phyloP scores from a whole-genome alignment of 2,888 invertebrate genomes.

The Lamellibrachia satsuma region DNA sequence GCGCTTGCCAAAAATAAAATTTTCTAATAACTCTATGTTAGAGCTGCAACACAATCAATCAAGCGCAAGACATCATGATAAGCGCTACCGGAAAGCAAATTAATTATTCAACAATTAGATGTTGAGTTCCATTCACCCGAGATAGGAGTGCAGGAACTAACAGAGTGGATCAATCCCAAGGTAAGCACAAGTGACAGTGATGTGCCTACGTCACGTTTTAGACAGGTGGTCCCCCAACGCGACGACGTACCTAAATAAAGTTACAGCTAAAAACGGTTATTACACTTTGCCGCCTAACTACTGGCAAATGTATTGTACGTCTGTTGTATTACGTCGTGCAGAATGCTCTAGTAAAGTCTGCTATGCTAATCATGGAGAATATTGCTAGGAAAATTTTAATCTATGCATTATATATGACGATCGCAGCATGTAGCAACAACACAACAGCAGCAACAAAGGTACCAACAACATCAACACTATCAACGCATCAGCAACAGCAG shows the following conservation, averaged over 20 bases:
- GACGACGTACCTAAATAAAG: not conserved
- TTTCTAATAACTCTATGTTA: too few relatives aligned
- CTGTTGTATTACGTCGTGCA: too few relatives aligned
- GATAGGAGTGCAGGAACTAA: not conserved
- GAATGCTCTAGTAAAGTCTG: too few relatives aligned
- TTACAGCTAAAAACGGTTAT: not conserved
- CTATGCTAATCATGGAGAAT: too few relatives aligned
- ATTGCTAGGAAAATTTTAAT: too few relatives aligned
- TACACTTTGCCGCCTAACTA: too few relatives aligned
- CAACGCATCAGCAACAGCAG: not conserved
- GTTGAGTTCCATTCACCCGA: not conserved
- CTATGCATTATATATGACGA: not conserved
- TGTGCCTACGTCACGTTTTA: not conserved
- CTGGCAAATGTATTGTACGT: too few relatives aligned
- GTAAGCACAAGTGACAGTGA: not conserved
- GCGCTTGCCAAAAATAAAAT: too few relatives aligned
- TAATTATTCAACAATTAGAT: not conserved
- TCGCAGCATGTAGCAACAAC: not conserved
- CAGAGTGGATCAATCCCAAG: not conserved
- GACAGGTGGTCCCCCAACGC: not conserved
- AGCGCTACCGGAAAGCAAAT: not conserved
- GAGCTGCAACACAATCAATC: too few relatives aligned
- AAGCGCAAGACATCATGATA: too few relatives aligned
- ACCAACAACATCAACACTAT: not conserved
- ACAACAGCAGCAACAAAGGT: not conserved